Percentiles rank a stretch among this genome's conserved stretches.
These are phyloP conservation scores for Echiichthys vipera DNA, from an alignment of 2,797 vertebrate genomes.

Conservation along the genomic window DNA sequence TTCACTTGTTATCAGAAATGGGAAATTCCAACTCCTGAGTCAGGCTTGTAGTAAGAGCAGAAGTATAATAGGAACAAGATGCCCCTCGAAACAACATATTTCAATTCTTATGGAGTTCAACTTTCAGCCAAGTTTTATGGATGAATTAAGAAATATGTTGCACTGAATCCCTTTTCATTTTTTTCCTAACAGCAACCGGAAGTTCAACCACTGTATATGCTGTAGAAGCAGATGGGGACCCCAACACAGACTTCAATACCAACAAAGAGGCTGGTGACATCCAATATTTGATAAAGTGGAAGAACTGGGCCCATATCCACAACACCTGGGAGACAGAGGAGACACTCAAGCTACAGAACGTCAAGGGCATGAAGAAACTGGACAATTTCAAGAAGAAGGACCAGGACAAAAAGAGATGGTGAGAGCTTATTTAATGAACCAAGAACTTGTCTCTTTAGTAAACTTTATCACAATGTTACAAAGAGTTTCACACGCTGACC, in stretches of 20 bases:
- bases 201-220: slow-evolving; percentile 96
- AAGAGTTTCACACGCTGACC: not conserved
- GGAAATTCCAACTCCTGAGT: too few species aligned
- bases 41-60: too few species aligned
- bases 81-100: too few species aligned
- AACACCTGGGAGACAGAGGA: slow-evolving; percentile 99
- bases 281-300: slow-evolving; percentile 99
- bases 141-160: not conserved
- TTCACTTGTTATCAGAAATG: too few species aligned
- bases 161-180: not conserved
- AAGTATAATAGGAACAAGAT: too few species aligned
- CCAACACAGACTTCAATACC: slow-evolving; percentile 90
- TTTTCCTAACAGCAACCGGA: slow-evolving; percentile 87
- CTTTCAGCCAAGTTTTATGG: not conserved
- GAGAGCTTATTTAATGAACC: slow-evolving; percentile 20
- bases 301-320: slow-evolving; percentile 99
- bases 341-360: slow-evolving; percentile 95
- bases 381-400: slow-evolving; percentile 99
- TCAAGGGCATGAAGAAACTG: slow-evolving; percentile 98
- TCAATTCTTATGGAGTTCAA: too few species aligned
- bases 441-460: not conserved
- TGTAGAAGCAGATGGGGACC: slow-evolving; percentile 96
- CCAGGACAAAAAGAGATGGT: slow-evolving; percentile 95
- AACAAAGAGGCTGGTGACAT: slow-evolving; percentile 90
- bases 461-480: not conserved